Evolutionary conservation across 2,888 invertebrate genomes (phyloP).

Genomic region (Leptopilina myrica): DNA sequence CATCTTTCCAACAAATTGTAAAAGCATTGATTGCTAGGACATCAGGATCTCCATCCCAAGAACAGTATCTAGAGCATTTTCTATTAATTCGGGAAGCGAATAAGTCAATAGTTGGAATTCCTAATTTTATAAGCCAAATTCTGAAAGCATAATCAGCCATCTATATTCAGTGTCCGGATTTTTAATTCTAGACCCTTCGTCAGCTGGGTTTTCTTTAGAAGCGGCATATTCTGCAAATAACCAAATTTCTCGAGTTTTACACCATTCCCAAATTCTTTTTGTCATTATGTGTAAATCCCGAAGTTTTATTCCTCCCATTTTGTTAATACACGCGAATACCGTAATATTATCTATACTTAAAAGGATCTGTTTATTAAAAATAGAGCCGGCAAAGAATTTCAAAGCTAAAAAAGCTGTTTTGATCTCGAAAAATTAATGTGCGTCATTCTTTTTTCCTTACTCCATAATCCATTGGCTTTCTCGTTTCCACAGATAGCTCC

Average conservation of each 20-base stretch:
- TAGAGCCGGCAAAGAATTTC: neutral
- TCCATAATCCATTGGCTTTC: neutral
- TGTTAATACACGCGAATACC: neutral
- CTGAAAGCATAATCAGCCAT: slow-evolving; percentile 45
- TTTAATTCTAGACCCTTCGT: neutral
- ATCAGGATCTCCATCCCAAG: slow-evolving; percentile 24
- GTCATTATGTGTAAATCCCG: neutral
- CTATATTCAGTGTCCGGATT: neutral
- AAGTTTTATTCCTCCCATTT: neutral
- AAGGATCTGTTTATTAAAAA: neutral
- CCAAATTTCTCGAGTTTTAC: neutral
- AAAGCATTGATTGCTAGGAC: slow-evolving; percentile 50
- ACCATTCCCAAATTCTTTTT: neutral
- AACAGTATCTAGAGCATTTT: slow-evolving; percentile 50
- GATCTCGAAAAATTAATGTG: too few relatives aligned
- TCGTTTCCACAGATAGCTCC: too few relatives aligned
- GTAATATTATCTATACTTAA: neutral
- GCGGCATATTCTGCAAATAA: neutral
- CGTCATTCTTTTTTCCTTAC: neutral
- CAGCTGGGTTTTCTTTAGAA: neutral
- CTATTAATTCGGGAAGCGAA: slow-evolving; percentile 50
- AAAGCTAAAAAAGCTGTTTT: neutral
- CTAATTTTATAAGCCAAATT: slow-evolving; percentile 41
- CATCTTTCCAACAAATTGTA: slow-evolving; percentile 47
- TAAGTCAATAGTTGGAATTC: slow-evolving; percentile 47